phyloP scores from a whole-genome alignment of 2,888 invertebrate species.

The Ophion ellenae region DNA sequence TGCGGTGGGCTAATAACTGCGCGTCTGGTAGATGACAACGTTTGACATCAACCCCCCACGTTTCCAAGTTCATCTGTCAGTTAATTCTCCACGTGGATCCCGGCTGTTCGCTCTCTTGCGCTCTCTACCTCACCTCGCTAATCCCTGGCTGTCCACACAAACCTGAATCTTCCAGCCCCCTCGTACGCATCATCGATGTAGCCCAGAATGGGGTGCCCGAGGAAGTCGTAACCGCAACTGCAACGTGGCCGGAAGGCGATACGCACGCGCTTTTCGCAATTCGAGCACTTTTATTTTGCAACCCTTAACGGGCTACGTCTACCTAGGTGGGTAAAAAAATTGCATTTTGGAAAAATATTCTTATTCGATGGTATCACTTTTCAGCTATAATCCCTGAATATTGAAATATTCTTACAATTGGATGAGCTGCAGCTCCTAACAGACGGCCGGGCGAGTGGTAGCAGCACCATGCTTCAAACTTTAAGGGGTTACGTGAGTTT shows the following conservation, averaged over 20 bases:
- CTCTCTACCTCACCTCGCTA: constrained; percentile 16
- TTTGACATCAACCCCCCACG: constrained; percentile 52
- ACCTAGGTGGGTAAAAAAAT: too few species aligned
- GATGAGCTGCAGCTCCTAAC: too few species aligned
- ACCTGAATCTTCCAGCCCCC: neutral
- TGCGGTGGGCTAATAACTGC: constrained; percentile 11
- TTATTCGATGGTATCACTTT: too few species aligned
- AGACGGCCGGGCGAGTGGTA: too few species aligned
- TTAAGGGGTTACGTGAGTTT: too few species aligned
- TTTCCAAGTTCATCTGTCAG: constrained; percentile 47
- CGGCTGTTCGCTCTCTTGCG: neutral
- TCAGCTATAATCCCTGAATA: too few species aligned
- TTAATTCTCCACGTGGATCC: neutral
- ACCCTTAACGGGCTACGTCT: too few species aligned
- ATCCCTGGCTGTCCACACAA: constrained; percentile 37
- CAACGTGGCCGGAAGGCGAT: constrained; percentile 27
- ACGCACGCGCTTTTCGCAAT: neutral
- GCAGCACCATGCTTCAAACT: too few species aligned
- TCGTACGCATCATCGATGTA: constrained; percentile 9
- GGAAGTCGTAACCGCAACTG: constrained; percentile 28
- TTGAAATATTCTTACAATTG: too few species aligned
- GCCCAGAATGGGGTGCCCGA: too few species aligned
- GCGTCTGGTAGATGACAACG: constrained; percentile 40
- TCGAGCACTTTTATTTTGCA: neutral
- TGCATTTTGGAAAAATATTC: too few species aligned